Conservation (phyloP, 2,113 vertebrate species). For the Psilopsiagon aymara region DNA sequence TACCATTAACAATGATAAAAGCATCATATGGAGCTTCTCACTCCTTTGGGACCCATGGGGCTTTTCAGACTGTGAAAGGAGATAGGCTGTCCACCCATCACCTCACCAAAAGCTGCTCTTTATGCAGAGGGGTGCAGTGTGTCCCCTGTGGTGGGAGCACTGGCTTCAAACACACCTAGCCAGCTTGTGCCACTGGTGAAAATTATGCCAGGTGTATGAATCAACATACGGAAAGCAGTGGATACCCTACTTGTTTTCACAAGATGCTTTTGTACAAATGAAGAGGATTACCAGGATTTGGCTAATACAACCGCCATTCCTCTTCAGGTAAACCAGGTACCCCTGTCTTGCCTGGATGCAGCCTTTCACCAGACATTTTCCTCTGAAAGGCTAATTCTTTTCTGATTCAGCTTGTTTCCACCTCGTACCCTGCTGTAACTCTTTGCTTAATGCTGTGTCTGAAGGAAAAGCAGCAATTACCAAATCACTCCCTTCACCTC, state of each 20-base stretch:
- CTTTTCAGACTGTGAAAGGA: background rate
- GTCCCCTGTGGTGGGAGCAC: background rate
- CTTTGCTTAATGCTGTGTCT: background rate
- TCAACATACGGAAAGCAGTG: background rate
- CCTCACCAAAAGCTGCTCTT: background rate
- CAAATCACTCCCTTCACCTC: background rate
- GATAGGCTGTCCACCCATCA: background rate
- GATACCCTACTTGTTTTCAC: background rate
- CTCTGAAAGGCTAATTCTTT: background rate
- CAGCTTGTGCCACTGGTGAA: background rate
- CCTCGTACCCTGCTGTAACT: background rate
- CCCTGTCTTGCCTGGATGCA: background rate
- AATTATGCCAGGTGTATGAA: background rate
- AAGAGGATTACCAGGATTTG: no score
- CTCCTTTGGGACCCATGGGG: background rate
- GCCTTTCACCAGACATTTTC: background rate
- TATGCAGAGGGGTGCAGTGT: accelerated
- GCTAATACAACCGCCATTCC: background rate
- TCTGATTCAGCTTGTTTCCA: background rate
- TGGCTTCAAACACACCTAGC: accelerated
- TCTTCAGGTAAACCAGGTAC: background rate
- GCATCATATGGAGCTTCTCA: background rate
- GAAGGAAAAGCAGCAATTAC: conserved; percentile 23
- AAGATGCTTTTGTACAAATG: background rate
- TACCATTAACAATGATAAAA: conserved; percentile 7